Evolutionary conservation across 2,797 vertebrate species (phyloP).

Genomic region (Odontamblyopus lacepedii): DNA sequence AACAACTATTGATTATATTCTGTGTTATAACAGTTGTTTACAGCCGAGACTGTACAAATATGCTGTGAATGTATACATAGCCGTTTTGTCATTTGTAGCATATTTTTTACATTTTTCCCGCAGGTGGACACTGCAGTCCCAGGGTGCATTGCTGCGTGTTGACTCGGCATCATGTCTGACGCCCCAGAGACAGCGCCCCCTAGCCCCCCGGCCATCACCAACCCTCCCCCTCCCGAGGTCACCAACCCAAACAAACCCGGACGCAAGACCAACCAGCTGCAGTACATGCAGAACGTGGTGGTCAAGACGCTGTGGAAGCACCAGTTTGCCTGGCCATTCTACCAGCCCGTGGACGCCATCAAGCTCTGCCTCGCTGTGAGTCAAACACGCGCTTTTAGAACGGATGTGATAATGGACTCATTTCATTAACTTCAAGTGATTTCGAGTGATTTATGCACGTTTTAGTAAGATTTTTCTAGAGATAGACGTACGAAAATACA

Average conservation of each 20-base stretch:
- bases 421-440: too few relatives aligned
- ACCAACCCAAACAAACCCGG: slow-evolving; percentile 85
- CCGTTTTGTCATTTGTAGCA: not conserved
- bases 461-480: too few relatives aligned
- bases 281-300: slow-evolving; percentile 90
- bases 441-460: too few relatives aligned
- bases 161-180: slow-evolving; percentile 83
- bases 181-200: slow-evolving; percentile 81
- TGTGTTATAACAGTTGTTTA: too few relatives aligned
- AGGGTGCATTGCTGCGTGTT: slow-evolving; percentile 53
- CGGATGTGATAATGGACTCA: too few relatives aligned
- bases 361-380: slow-evolving; percentile 89
- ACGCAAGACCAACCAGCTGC: slow-evolving; percentile 90
- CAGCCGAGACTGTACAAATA: too few relatives aligned
- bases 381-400: slow-evolving; percentile 8
- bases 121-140: slow-evolving; percentile 50
- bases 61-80: too few relatives aligned
- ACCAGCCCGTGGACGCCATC: slow-evolving; percentile 88
- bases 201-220: slow-evolving; percentile 83
- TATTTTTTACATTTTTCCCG: not conserved
- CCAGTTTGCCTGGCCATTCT: slow-evolving; percentile 95
- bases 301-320: slow-evolving; percentile 95
- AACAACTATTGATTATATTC: too few relatives aligned
- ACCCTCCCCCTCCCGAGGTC: slow-evolving; percentile 88
- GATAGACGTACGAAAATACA: too few relatives aligned